Evolutionary conservation across 1,140 invertebrate species (phyloP), one percentile per base, ranked within the genome.

Genomic region (Chelonus insularis): DNA sequence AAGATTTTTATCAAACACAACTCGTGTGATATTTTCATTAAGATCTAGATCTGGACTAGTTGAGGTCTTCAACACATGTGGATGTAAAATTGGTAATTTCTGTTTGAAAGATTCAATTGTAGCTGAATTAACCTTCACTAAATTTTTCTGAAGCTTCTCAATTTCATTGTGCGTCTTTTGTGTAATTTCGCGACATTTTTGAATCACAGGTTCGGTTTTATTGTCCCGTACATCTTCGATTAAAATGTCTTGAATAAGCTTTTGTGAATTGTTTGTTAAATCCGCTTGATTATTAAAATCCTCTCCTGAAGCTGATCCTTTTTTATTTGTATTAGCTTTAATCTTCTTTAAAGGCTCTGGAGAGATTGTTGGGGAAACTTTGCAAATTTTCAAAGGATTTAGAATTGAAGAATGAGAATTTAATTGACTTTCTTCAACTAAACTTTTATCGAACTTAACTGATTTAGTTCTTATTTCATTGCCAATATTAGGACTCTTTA

Each of bases 101-200:
- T 73, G 65, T 32, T 72, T 75, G 58, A 76, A 78, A 25, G 56
- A 72, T 18, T 70, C 67, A 4, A 72, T 71, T 1, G 76, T 79
- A 2, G 54, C 63, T 1, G 71, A 65, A 29, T 76, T 72, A 12
- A 79, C 74, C 41, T 69, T 72, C 0, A 74, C 76, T 9, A 79
- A 57, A 55, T 76, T 72, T 20, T 71, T 66, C 12, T 78, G 77
- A 1, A 78, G 64, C 8, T 64, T 67, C 41, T 74, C 69, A 58
- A 79, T 78, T 14, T 72, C 72, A 12, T 59, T 56, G 12, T 71
- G 71, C 36, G 71, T 77, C 21, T 62, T 69, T 51, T 68, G 63
- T 37, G 73, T 20, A 12, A 57, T 59, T 29, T 68, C 62, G 25
- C 70, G 69, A 8, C 70, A 5, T 69, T 50, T 50, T 7, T 57